Percentiles rank a stretch among this genome's conserved stretches.
Evolutionary conservation across 1,140 invertebrate genomes (phyloP).

Genomic region (Drosophila varians): DNA sequence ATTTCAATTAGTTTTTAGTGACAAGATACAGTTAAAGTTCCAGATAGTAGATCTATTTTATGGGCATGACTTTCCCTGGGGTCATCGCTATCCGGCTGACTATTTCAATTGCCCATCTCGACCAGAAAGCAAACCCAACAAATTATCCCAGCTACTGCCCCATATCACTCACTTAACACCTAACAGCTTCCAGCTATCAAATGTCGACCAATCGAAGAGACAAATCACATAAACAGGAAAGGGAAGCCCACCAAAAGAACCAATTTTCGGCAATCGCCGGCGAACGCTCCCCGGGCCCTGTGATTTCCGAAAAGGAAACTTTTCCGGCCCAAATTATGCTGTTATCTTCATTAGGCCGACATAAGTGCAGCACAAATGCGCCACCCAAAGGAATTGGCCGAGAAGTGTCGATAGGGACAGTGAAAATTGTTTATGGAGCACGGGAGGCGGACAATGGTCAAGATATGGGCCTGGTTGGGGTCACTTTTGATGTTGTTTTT

Average conservation of each 20-base stretch:
- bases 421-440: slow-evolving; percentile 77
- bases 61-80: not conserved
- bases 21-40: not conserved
- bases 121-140: slow-evolving; percentile 26
- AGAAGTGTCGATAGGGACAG: slow-evolving; percentile 51
- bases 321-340: slow-evolving; percentile 75
- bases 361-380: slow-evolving; percentile 80
- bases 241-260: slow-evolving; percentile 14
- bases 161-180: slow-evolving; percentile 71
- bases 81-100: slow-evolving; percentile 11
- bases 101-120: slow-evolving; percentile 60
- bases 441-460: slow-evolving; percentile 20
- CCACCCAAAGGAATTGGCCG: slow-evolving; percentile 65
- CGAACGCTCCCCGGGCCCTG: slow-evolving; percentile 51
- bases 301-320: slow-evolving; percentile 54
- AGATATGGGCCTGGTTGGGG: slow-evolving; percentile 38
- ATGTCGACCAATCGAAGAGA: slow-evolving; percentile 30
- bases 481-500: slow-evolving; percentile 44
- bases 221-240: slow-evolving; percentile 62
- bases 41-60: slow-evolving; percentile 20
- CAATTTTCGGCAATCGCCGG: slow-evolving; percentile 25
- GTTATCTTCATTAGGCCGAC: slow-evolving; percentile 81
- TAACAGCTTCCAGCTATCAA: slow-evolving; percentile 75
- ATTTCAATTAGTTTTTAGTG: not conserved
- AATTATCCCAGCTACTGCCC: slow-evolving; percentile 51